A percentile compares a stretch with the other conserved stretches of the same genome.
Evolutionary conservation across 2,113 vertebrate genomes (phyloP).

Genomic region (Brachyistius frenatus): DNA sequence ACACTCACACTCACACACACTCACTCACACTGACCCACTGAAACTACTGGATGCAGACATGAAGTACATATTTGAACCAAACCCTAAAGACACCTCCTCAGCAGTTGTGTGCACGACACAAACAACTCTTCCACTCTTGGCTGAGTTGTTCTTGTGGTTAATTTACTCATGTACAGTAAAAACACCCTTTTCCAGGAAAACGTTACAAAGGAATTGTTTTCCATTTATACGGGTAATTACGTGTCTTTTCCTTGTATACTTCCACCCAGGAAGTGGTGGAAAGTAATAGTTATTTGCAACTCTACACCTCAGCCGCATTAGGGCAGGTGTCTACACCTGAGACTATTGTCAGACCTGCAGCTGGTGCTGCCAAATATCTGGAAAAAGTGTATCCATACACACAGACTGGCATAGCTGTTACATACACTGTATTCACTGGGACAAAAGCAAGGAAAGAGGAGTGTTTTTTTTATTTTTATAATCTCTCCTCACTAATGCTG

Average conservation of each 20-base stretch:
- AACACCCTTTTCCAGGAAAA: slow-evolving; percentile 23
- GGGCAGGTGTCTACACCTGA: slow-evolving; percentile 69
- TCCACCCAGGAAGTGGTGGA: slow-evolving; percentile 26
- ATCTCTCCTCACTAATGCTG: slow-evolving; percentile 45
- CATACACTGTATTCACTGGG: slow-evolving; percentile 36
- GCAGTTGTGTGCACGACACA: slow-evolving; percentile 13
- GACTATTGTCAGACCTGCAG: slow-evolving; percentile 57
- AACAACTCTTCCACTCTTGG: slow-evolving; percentile 4
- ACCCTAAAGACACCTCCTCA: slow-evolving; percentile 14
- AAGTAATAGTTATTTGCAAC: slow-evolving; percentile 28
- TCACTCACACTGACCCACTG: neutral
- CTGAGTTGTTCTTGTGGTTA: slow-evolving; percentile 20
- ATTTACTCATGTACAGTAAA: slow-evolving; percentile 35
- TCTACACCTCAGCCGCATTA: slow-evolving; percentile 50
- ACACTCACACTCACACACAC: too few species aligned
- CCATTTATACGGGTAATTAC: slow-evolving; percentile 28
- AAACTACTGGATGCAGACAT: slow-evolving; percentile 25
- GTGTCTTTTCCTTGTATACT: slow-evolving; percentile 24
- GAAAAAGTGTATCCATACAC: slow-evolving; percentile 32
- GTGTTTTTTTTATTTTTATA: slow-evolving; percentile 37
- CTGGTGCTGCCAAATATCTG: slow-evolving; percentile 51
- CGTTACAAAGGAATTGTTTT: slow-evolving; percentile 36
- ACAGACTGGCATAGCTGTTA: slow-evolving; percentile 23
- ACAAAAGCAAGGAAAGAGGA: slow-evolving; percentile 54
- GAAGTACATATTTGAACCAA: slow-evolving; percentile 23